Evolutionary conservation across 2,888 invertebrate genomes (phyloP).

Genomic region (Prosopocoilus inquinatus): DNA sequence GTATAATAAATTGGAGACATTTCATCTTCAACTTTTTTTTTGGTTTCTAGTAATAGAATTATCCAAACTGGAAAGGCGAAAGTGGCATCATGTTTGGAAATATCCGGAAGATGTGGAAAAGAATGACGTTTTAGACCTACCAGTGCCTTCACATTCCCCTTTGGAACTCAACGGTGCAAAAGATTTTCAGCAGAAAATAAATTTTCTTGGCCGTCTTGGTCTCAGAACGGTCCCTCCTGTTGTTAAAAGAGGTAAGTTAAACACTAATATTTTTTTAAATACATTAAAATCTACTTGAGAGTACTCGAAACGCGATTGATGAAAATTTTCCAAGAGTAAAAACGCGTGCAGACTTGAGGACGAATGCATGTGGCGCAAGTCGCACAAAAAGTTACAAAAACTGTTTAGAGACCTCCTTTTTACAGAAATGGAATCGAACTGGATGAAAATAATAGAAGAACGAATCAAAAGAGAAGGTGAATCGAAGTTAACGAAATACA

Average conservation of each 20-base stretch:
- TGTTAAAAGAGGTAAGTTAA: conserved; percentile 58
- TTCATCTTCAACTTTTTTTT: conserved; percentile 18
- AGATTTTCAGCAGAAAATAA: conserved; percentile 57
- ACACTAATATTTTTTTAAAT: not conserved
- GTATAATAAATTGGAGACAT: too few species aligned
- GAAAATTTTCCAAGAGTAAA: too few species aligned
- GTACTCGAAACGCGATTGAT: too few species aligned
- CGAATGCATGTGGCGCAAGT: too few species aligned
- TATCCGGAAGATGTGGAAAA: conserved; percentile 38
- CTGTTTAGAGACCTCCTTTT: too few species aligned
- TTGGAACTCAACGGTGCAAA: conserved; percentile 50
- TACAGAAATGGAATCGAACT: conserved; percentile 57
- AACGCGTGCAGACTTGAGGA: too few species aligned
- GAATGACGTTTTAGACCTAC: conserved; percentile 47
- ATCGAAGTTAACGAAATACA: conserved; percentile 53
- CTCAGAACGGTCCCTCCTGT: conserved; percentile 56
- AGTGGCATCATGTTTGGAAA: conserved; percentile 47
- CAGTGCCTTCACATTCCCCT: conserved; percentile 54
- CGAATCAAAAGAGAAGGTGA: conserved; percentile 57
- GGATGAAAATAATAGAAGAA: conserved; percentile 65
- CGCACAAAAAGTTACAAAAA: too few species aligned
- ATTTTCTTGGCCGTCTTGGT: conserved; percentile 60
- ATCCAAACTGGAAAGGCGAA: conserved; percentile 59
- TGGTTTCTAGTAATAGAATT: conserved; percentile 60
- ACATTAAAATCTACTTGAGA: conserved; percentile 2